Evolutionary conservation across 92 coral and sea anemone species (phyloP), one percentile per base, ranked within the genome.

Genomic region (Parazoanthus atlanticus): DNA sequence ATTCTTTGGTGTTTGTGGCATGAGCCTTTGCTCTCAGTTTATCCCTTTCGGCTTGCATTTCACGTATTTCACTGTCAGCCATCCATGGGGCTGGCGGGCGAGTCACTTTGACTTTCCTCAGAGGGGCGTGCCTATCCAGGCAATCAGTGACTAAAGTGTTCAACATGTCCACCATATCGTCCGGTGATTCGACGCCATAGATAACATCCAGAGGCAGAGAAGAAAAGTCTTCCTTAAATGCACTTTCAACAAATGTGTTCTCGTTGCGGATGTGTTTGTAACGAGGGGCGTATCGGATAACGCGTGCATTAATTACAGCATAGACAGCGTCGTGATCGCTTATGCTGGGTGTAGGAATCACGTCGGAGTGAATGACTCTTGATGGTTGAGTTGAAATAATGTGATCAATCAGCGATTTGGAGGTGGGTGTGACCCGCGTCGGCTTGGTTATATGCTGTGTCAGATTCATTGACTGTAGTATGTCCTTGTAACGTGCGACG

Each of bases 41-140:
- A 69, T 69, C 31, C 30, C 74, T 69, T 69, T 69, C 30, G 13
- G 26, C 31, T 69, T 69, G 74, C 30, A 23, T n/a, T n/a, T 69
- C 30, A n/a, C 74, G 26, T 6, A 69, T 69, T n/a, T 69, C 74
- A 29, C 30, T 32, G 29, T 67, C 74, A 69, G 26, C 31, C 84
- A 89, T 33, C 91, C 88, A 89, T 38, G 91, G 88, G 2, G 91
- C 91, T 76, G 89, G 91, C 15, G 91, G 85, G 3, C 89, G 87
- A 19, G 91, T 84, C 52, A 89, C 75, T 73, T 84, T 89, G 26
- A 84, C 82, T 79, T 66, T 89, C 25, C 88, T 72, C 15, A 74
- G 89, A 74, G 88, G 91, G 3, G 85, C 91, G 36, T 89, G 91
- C 30, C 83, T 78, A 34, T 89, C 85, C 8, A 84, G 28, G 81